Evolutionary conservation across 1,140 invertebrate species (phyloP), one percentile per base, ranked within the genome.

Genomic region (Ceratosolen solmsi): DNA sequence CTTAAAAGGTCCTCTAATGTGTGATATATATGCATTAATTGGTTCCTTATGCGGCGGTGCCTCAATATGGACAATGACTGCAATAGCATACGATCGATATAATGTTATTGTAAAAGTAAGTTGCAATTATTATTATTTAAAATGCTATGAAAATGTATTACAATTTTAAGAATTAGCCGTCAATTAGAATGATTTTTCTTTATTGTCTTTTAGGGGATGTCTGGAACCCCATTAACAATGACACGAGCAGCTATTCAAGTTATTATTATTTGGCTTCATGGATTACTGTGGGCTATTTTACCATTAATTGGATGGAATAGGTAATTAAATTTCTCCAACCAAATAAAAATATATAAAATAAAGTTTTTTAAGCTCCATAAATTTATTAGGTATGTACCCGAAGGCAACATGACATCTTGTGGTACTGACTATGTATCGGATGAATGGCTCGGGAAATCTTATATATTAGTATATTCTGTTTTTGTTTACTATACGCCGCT

Each of bases 331-430:
- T 58, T 27, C 30, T 54, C 56, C 30, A 78, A 46, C n/a, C n/a
- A 70, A 70, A 27, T 58, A 72, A 4, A 46, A 75, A 33, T 17
- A 27, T 38, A 22, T 73, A 15, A 51, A 74, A 68, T 73, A 25
- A 70, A 80, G 65, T 70, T 70, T 13, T 15, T 72, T 49, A 71
- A 78, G 13, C 27, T 30, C 3, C 22, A 76, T 41, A 17, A 56
- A 27, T 7, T 63, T 76, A 41, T 84, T 38, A 95, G 95, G 86
- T 97, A 97, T 90, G 95, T 97, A 63, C 96, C 96, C n/a, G 96
- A 97, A 92, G 96, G 96, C 71, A 97, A 97, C 86, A 94, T 96
- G 93, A 96, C 96, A 33, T 94, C 96, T 27, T 97, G 96, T 87
- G 96, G 96, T 36, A 96, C 96, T 78, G 96, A 97, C 88, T 97